Base-by-base conservation (phyloP, 2,113 vertebrate genomes). In the Siniperca chuatsi region DNA sequence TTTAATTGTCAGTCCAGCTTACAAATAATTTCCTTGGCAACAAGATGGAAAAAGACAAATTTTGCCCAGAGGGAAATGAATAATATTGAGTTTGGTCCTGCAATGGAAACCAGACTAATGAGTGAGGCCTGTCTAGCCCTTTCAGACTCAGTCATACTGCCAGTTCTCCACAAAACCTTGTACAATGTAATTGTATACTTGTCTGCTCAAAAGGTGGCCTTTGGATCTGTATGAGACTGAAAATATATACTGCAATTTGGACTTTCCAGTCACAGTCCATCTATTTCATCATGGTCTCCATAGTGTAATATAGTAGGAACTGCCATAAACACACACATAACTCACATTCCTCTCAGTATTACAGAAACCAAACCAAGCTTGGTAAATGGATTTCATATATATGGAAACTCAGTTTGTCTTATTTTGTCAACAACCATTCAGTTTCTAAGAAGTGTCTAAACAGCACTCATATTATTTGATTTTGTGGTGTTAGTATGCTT, bases 71-170 rank as follows among this genome's bases (percentile, higher is more conserved):
- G 70, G 60, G 35, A 70, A 54, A 61, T 67, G 46, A 82, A 79
- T 82, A 69, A 70, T 67, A 77, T 75, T 62, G 67, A 79, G n/a
- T 70, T 86, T 70, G 40, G 54, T 76, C 68, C 76, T 81, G 78
- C 77, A 72, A 60, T 89, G 79, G 79, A 86, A 89, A 78, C 48
- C 82, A 73, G 68, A 83, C 75, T 72, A 86, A 79, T 87, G 67
- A 86, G 46, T 79, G 84, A 90, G 42, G 76, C 78, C 82, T 48
- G 81, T 74, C 52, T 74, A 44, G 64, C 66, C 55, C 4, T 80
- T 58, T 85, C 58, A 79, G 57, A 35, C 65, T 70, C 68, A 50
- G 69, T 65, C 52, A 55, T 69, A 73, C 37, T 64, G 44, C 54
- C 78, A 57, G 62, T 61, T 79, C 70, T 66, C 61, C 71, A 79